Conservation (phyloP, 2,797 vertebrate genomes). For the Fratercula arctica region DNA sequence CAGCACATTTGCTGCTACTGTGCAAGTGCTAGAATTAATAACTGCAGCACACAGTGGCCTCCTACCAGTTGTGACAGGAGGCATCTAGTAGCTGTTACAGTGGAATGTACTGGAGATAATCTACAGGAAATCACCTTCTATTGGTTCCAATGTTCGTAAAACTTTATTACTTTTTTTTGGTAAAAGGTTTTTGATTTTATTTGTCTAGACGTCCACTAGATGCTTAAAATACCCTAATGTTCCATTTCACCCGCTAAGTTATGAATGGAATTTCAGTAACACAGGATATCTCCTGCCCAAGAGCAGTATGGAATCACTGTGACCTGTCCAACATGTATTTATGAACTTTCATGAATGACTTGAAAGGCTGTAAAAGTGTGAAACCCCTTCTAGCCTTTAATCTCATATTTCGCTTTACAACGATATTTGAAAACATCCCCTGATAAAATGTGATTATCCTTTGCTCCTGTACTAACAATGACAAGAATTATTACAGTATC, state of each 20-base stretch:
- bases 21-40: not conserved
- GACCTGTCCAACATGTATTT: not conserved
- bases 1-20: rapidly evolving
- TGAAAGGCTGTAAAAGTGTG: not conserved
- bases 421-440: not conserved
- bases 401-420: not conserved
- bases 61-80: not conserved
- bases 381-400: not conserved
- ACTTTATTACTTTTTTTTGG: not conserved
- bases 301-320: not conserved
- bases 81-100: rapidly evolving
- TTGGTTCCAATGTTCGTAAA: not conserved
- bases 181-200: not conserved
- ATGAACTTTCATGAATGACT: not conserved
- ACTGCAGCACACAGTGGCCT: not conserved
- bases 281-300: not conserved
- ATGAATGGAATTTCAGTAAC: not conserved
- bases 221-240: not conserved
- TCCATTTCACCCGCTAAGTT: not conserved
- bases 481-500: not conserved
- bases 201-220: not conserved
- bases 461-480: not conserved
- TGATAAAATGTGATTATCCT: not conserved
- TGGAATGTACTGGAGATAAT: not conserved
- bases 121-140: not conserved